Percentiles rank a stretch among this genome's conserved stretches.
These are phyloP conservation scores for Phoxinus dragarum DNA, from an alignment of 2,797 vertebrate species.

Conservation along the genomic window DNA sequence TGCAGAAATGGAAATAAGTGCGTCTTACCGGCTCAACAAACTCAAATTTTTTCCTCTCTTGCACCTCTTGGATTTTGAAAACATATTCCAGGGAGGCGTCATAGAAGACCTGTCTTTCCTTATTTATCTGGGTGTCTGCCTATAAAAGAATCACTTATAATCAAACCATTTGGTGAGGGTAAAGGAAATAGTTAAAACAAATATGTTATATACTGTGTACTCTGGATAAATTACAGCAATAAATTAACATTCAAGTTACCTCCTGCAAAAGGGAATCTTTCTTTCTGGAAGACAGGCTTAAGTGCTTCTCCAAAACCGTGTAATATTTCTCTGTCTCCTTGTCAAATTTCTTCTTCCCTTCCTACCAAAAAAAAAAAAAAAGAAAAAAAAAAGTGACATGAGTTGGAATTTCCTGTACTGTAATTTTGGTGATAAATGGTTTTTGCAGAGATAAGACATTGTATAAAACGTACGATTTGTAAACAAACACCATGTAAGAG, in stretches of 20 bases:
- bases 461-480: slow-evolving; percentile 53
- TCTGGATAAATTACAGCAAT: background rate
- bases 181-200: background rate
- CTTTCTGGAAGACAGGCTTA: slow-evolving; percentile 96
- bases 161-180: background rate
- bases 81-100: slow-evolving; percentile 97
- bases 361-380: slow-evolving; percentile 73
- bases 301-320: slow-evolving; percentile 94
- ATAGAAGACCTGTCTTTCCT: slow-evolving; percentile 94
- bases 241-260: slow-evolving; percentile 74
- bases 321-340: slow-evolving; percentile 98
- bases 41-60: slow-evolving; percentile 99
- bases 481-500: slow-evolving; percentile 60
- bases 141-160: slow-evolving; percentile 64
- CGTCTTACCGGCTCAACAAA: slow-evolving; percentile 96
- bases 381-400: slow-evolving; percentile 44
- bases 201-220: background rate
- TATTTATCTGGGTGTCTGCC: slow-evolving; percentile 93
- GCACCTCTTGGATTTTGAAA: slow-evolving; percentile 99
- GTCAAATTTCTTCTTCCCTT: slow-evolving; percentile 99
- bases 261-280: slow-evolving; percentile 95
- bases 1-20: slow-evolving; percentile 22
- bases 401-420: slow-evolving; percentile 62
- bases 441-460: slow-evolving; percentile 53
- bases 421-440: slow-evolving; percentile 61